phyloP scores from a whole-genome alignment of 2,113 vertebrate species.

The Hassar affinis region DNA sequence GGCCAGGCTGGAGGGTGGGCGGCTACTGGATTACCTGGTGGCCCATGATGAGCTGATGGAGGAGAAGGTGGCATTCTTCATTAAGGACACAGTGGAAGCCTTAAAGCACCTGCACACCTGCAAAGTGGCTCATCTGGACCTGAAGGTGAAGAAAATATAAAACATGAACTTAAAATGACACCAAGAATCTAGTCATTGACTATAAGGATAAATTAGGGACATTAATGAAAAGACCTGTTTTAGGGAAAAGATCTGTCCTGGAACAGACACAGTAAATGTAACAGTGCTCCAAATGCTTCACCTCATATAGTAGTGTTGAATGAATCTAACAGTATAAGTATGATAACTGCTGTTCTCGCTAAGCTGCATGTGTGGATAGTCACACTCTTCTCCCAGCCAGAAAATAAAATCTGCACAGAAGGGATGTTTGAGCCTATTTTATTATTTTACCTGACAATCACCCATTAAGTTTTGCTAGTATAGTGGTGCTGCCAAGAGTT shows the following conservation, averaged over 20 bases:
- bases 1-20: constrained; percentile 87
- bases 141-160: constrained; percentile 79
- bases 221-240: neutral
- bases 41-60: constrained; percentile 96
- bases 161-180: neutral
- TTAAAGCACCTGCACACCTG: constrained; percentile 96
- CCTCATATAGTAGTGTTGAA: neutral
- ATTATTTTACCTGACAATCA: neutral
- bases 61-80: constrained; percentile 93
- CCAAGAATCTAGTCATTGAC: neutral
- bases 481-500: neutral
- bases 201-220: neutral
- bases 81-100: constrained; percentile 89
- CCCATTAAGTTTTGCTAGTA: neutral
- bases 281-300: neutral
- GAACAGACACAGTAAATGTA: neutral
- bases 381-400: neutral
- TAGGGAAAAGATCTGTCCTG: no score
- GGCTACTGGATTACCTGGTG: constrained; percentile 91
- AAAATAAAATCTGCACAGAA: neutral
- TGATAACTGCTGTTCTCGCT: neutral
- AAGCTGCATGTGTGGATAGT: neutral
- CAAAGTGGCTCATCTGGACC: constrained; percentile 89
- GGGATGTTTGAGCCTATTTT: neutral
- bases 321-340: neutral